Percentiles rank a stretch among this genome's conserved stretches.
Evolutionary conservation across 2,797 vertebrate species (phyloP).

Genomic region (Bovichtus variegatus): DNA sequence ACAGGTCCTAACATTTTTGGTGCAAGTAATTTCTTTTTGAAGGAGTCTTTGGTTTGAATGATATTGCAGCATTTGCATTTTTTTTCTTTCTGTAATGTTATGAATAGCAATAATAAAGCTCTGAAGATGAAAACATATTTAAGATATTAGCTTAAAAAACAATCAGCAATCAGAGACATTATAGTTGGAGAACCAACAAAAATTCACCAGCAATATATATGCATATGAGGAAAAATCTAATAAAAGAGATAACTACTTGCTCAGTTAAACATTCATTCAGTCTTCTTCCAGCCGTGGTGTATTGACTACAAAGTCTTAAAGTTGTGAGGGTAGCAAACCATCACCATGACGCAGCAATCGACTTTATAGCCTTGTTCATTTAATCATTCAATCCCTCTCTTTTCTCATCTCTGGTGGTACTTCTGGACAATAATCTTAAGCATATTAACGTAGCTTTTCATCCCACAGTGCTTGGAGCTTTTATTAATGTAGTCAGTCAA

Average conservation of each 20-base stretch:
- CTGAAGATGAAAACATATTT: slow-evolving; percentile 28
- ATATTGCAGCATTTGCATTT: slow-evolving; percentile 10
- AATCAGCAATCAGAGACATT: slow-evolving; percentile 46
- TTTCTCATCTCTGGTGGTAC: slow-evolving; percentile 35
- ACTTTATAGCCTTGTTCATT: slow-evolving; percentile 62
- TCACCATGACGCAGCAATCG: slow-evolving; percentile 47
- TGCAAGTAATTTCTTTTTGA: slow-evolving; percentile 9
- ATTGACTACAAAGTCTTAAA: slow-evolving; percentile 59
- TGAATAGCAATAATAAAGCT: slow-evolving; percentile 36
- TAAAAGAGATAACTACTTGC: slow-evolving; percentile 64
- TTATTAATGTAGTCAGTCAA: slow-evolving; percentile 53
- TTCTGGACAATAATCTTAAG: slow-evolving; percentile 36
- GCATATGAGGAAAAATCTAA: slow-evolving; percentile 70
- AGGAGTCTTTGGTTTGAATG: slow-evolving; percentile 16
- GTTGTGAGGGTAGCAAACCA: slow-evolving; percentile 53
- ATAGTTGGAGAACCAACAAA: slow-evolving; percentile 37
- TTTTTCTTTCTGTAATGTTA: slow-evolving; percentile 8
- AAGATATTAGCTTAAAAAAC: slow-evolving; percentile 34
- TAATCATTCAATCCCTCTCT: slow-evolving; percentile 62
- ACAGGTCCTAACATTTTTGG: slow-evolving; percentile 10
- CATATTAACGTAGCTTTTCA: slow-evolving; percentile 44
- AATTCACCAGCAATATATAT: slow-evolving; percentile 64
- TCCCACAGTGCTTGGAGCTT: slow-evolving; percentile 24
- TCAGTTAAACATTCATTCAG: slow-evolving; percentile 60
- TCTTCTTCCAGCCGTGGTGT: slow-evolving; percentile 41